phyloP scores from a whole-genome alignment of 1,140 invertebrate species.

The Drosophila melanica region DNA sequence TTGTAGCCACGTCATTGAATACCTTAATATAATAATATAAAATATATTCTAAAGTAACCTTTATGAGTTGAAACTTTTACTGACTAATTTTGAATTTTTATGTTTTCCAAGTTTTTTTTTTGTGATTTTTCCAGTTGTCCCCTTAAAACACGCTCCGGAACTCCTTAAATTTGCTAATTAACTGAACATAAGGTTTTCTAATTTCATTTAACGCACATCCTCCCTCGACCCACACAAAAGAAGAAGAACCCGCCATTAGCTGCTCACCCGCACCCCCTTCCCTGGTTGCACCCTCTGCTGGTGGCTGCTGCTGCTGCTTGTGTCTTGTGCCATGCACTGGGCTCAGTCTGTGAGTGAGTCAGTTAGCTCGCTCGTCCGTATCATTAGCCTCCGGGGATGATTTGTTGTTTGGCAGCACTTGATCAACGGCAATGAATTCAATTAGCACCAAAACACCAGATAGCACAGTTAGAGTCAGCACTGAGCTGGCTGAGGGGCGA shows the following conservation, averaged over 20 bases:
- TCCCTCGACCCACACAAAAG: constrained; percentile 14
- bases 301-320: constrained; percentile 1
- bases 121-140: not conserved
- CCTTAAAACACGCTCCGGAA: not conserved
- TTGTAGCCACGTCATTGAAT: too few species aligned
- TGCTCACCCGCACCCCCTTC: constrained; percentile 11
- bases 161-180: constrained; percentile 76
- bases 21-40: too few species aligned
- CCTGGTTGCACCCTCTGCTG: constrained; percentile 30
- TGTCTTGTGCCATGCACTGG: constrained; percentile 2
- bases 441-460: constrained; percentile 82
- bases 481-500: constrained; percentile 4
- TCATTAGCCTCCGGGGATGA: constrained; percentile 81
- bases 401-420: constrained; percentile 83
- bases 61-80: too few species aligned
- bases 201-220: constrained; percentile 74
- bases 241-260: constrained; percentile 14
- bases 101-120: too few species aligned
- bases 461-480: constrained; percentile 29
- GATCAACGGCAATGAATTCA: constrained; percentile 83
- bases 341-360: constrained; percentile 31
- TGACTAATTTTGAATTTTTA: too few species aligned
- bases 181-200: constrained; percentile 81
- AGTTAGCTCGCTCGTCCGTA: constrained; percentile 73
- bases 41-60: too few species aligned